These are phyloP conservation scores for Phocides pigmalion DNA, from an alignment of 1,140 invertebrate genomes.

Conservation along the genomic window DNA sequence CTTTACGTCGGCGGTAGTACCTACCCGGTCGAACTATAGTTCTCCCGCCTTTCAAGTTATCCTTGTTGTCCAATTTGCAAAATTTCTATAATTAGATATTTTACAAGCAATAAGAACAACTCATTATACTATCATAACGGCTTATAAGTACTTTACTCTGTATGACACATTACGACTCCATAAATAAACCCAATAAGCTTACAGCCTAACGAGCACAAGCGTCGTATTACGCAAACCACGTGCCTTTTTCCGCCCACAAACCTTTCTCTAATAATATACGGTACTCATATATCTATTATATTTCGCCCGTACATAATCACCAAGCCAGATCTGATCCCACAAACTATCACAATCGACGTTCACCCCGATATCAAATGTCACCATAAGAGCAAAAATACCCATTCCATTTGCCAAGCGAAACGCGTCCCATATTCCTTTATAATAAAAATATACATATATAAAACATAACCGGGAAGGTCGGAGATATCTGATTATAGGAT, in stretches of 20 bases:
- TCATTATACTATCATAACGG: too few species aligned
- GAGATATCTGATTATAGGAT: slow-evolving; percentile 80
- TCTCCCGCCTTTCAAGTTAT: too few species aligned
- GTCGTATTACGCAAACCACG: not conserved
- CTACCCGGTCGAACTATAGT: too few species aligned
- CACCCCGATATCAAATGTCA: slow-evolving; percentile 32
- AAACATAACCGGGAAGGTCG: slow-evolving; percentile 68
- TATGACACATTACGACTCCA: not conserved
- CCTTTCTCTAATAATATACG: not conserved
- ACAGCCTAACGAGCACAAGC: not conserved
- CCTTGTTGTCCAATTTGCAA: too few species aligned
- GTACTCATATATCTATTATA: not conserved
- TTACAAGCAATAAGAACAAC: too few species aligned
- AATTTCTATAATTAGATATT: too few species aligned
- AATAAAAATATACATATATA: slow-evolving; percentile 81
- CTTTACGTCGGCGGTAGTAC: too few species aligned
- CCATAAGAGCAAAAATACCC: slow-evolving; percentile 51
- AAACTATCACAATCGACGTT: slow-evolving; percentile 18
- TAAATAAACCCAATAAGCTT: slow-evolving; percentile 1
- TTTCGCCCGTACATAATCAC: not conserved
- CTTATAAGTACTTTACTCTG: too few species aligned
- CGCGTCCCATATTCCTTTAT: slow-evolving; percentile 57
- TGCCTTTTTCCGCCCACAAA: not conserved
- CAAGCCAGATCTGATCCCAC: slow-evolving; percentile 9
- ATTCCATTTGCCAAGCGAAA: slow-evolving; percentile 65